Conservation (phyloP, 1,140 invertebrate genomes). For the Drosophila pectinifera region DNA sequence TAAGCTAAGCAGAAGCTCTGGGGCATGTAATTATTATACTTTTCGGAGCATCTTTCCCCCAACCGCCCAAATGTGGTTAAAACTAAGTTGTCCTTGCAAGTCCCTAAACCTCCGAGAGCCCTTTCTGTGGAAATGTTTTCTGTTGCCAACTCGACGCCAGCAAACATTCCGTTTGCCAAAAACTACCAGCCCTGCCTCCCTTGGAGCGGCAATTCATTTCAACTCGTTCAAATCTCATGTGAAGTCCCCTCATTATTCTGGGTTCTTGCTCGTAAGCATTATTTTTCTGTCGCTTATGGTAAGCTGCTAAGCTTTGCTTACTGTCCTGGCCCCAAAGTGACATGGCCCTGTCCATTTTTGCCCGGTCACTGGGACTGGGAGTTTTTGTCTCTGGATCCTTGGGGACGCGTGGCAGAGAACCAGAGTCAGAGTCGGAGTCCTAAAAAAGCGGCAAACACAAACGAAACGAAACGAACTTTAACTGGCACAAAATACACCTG, state of each 20-base stretch:
- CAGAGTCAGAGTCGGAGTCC: slow-evolving; percentile 1
- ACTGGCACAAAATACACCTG: slow-evolving; percentile 76
- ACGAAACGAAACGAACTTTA: slow-evolving; percentile 55
- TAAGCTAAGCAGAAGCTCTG: not conserved
- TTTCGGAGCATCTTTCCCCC: not conserved
- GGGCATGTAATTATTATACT: slow-evolving; percentile 11
- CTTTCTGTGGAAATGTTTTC: slow-evolving; percentile 19
- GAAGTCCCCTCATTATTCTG: slow-evolving; percentile 47
- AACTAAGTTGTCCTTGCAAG: slow-evolving; percentile 6
- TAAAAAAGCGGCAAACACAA: slow-evolving; percentile 3
- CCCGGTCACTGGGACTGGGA: slow-evolving; percentile 34
- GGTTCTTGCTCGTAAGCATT: slow-evolving; percentile 39
- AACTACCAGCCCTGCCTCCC: not conserved
- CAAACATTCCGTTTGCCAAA: slow-evolving; percentile 21
- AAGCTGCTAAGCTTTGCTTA: slow-evolving; percentile 15
- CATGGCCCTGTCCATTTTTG: slow-evolving; percentile 41
- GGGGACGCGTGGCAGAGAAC: slow-evolving; percentile 22
- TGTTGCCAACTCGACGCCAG: slow-evolving; percentile 1
- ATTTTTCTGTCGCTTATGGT: slow-evolving; percentile 44
- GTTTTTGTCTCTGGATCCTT: slow-evolving; percentile 23
- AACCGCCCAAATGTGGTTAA: slow-evolving; percentile 6
- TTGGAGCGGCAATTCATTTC: slow-evolving; percentile 37
- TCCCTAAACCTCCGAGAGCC: slow-evolving; percentile 5
- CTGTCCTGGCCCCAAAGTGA: slow-evolving; percentile 23
- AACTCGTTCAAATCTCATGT: slow-evolving; percentile 48